Percentiles rank a stretch among this genome's conserved stretches.
These are phyloP conservation scores for Adrianichthys oophorus DNA, from an alignment of 2,797 vertebrate species.

Conservation along the genomic window DNA sequence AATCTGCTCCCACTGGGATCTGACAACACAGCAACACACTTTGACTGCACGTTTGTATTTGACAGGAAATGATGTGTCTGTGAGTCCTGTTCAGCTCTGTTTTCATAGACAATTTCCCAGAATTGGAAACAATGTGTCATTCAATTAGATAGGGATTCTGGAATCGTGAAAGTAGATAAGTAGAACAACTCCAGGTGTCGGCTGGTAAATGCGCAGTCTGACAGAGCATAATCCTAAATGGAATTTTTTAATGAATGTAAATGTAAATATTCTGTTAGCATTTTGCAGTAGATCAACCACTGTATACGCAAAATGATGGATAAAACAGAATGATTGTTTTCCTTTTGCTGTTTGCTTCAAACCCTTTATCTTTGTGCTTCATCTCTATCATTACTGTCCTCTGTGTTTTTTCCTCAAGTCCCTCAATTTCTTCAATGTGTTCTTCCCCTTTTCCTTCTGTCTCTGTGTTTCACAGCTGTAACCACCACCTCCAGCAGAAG, in stretches of 20 bases:
- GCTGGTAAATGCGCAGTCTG: not conserved
- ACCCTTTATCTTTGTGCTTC: not conserved
- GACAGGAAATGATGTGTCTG: not conserved
- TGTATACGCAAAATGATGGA: not conserved
- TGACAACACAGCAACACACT: conserved; percentile 37
- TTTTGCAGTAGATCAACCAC: not conserved
- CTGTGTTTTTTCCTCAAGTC: not conserved
- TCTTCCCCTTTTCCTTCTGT: conserved; percentile 7
- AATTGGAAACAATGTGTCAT: no score
- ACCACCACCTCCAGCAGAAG: not conserved
- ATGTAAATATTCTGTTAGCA: no score
- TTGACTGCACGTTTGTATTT: conserved; percentile 16
- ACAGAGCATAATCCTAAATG: not conserved
- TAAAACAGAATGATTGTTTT: not conserved
- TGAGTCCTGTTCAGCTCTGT: not conserved
- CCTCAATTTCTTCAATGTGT: not conserved
- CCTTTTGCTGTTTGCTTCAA: not conserved
- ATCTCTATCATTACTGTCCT: no score
- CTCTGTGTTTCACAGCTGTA: not conserved
- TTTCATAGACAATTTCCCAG: not conserved
- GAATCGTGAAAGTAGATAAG: conserved; percentile 5
- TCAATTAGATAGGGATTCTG: no score
- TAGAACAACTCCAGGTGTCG: not conserved
- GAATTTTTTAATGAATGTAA: no score
- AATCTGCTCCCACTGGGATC: conserved; percentile 58